Evolutionary conservation across 2,888 invertebrate species (phyloP).

Genomic region (Buathra laborator): DNA sequence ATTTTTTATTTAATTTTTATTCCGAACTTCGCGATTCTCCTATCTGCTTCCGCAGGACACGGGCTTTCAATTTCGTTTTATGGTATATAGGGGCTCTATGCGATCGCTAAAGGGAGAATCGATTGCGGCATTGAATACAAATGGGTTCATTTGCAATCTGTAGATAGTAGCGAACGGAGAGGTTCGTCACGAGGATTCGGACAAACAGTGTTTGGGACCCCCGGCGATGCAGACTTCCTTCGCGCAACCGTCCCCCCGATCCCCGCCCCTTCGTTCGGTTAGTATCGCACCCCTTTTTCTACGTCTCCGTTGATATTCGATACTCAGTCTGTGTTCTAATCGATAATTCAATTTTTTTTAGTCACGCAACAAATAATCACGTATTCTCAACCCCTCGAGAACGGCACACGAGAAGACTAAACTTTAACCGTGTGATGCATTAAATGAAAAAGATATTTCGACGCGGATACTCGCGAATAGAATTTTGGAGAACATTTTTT

Average conservation of each 20-base stretch:
- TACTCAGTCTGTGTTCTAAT: neutral
- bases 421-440: no score
- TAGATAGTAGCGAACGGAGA: conserved; percentile 64
- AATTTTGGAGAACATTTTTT: no score
- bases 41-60: neutral
- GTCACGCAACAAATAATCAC: neutral
- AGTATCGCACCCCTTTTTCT: neutral
- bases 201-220: conserved; percentile 62
- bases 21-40: conserved; percentile 5
- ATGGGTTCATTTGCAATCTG: conserved; percentile 74
- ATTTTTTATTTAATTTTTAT: neutral
- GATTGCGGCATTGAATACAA: conserved; percentile 73
- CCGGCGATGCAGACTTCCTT: conserved; percentile 21
- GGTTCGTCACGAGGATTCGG: conserved; percentile 44
- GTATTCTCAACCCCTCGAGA: neutral
- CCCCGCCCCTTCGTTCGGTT: neutral
- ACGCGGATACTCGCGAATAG: no score
- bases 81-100: conserved; percentile 32
- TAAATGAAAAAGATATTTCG: no score
- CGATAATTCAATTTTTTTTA: neutral
- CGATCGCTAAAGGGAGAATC: conserved; percentile 70
- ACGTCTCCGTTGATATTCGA: neutral
- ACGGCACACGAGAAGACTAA: neutral
- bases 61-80: conserved; percentile 32
- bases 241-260: conserved; percentile 1